phyloP scores from a whole-genome alignment of 2,888 invertebrate genomes.

The Drosophila formosana region DNA sequence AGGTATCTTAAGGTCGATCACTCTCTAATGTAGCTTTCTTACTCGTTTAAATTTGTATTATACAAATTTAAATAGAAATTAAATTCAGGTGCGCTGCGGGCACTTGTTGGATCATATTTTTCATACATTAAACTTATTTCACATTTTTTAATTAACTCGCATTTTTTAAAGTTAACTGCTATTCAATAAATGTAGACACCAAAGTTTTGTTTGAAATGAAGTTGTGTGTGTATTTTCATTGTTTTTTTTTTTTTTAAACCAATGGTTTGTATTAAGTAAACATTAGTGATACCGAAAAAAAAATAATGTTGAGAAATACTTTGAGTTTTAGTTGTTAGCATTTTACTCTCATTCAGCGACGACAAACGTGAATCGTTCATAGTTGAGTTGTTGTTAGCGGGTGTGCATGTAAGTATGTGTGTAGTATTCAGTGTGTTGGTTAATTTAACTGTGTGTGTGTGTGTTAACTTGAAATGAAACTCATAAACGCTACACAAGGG shows the following conservation, averaged over 20 bases:
- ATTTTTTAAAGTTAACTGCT: too few species aligned
- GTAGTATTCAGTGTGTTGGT: conserved; percentile 20
- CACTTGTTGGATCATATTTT: too few species aligned
- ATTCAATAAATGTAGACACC: not conserved
- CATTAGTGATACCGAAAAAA: conserved; percentile 47
- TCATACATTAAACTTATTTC: too few species aligned
- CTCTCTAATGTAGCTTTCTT: too few species aligned
- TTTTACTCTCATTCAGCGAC: conserved; percentile 18
- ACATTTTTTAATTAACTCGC: too few species aligned
- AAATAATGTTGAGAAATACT: conserved; percentile 58
- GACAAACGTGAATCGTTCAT: conserved; percentile 4
- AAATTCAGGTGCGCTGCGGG: too few species aligned
- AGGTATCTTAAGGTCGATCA: too few species aligned
- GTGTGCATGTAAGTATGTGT: conserved; percentile 17
- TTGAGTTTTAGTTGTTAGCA: conserved; percentile 30
- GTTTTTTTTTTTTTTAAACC: conserved; percentile 61
- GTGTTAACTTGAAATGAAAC: conserved; percentile 54
- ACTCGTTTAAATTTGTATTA: too few species aligned
- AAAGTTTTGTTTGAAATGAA: conserved; percentile 37
- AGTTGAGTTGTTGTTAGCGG: conserved; percentile 23
- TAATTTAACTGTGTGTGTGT: conserved; percentile 39
- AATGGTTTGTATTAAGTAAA: conserved; percentile 53
- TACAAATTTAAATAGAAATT: too few species aligned
- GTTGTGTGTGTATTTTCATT: conserved; percentile 44
- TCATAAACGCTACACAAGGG: conserved; percentile 28